Base-by-base conservation (phyloP, 2,797 vertebrate species). In the Sebastes paucispinis region DNA sequence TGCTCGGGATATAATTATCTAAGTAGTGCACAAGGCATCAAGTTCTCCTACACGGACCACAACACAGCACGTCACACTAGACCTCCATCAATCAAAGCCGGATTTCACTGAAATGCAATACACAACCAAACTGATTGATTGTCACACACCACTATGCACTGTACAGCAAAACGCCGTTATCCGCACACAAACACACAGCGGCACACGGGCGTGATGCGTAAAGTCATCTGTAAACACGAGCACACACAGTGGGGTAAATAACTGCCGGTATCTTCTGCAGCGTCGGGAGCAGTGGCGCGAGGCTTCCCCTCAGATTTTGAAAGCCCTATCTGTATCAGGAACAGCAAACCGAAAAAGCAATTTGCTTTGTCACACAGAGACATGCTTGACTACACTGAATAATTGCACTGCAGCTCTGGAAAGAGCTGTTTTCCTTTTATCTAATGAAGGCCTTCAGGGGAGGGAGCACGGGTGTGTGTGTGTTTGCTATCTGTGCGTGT, bases 281-380 rank as follows among this genome's bases (percentile, higher is more conserved):
- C 74, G 82, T 82, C 77, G 71, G 54, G 80, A 90, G 92, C 93
- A 94, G 80, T 88, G 87, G 90, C 50, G 93, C 87, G 88, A 88
- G 68, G 83, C 90, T 84, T 91, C 90, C 89, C 87, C 91, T 93
- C 90, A 89, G 93, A 94, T 95, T 94, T 91, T 93, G 89, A 91
- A 93, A 94, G 86, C 88, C 85, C 85, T 94, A 95, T 95, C 94
- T 93, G 92, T 95, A 95, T 95, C 92, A 91, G 90, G 86, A 95
- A 95, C 90, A 93, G 91, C 91, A 95, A 95, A 93, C 92, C 81
- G 81, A 94, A 95, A 96, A 96, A 94, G 94, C 94, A 95, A 96
- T 96, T 96, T 96, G 94, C 95, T 94, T 95, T 95, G 95, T 95
- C 94, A 96, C 94, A 96, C 94, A 95, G 89, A 95, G 94, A 93